These are phyloP conservation scores for Cyrtodaria siliqua DNA, from an alignment of 2,888 invertebrate genomes.

Conservation along the genomic window DNA sequence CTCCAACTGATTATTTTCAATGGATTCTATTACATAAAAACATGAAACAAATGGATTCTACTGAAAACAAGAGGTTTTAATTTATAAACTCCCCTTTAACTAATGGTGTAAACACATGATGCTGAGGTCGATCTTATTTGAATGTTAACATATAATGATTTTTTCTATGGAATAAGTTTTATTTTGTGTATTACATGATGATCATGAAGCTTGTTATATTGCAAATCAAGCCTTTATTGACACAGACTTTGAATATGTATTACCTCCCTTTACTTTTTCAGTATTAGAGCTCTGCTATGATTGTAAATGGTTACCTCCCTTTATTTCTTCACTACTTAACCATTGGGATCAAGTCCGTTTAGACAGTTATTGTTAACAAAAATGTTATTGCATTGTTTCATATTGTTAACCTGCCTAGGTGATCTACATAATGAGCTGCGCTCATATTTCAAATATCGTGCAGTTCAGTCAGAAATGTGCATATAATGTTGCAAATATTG, in stretches of 20 bases:
- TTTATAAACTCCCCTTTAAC: too few species aligned
- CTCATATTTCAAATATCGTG: constrained; percentile 6
- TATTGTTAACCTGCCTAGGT: not conserved
- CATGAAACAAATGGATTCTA: not conserved
- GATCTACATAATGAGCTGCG: constrained; percentile 5
- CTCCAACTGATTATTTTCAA: constrained; percentile 48
- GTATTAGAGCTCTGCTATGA: too few species aligned
- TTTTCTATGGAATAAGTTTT: too few species aligned
- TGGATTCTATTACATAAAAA: constrained; percentile 43
- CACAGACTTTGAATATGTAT: too few species aligned
- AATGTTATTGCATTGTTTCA: constrained; percentile 13
- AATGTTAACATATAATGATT: too few species aligned
- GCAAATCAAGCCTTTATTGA: too few species aligned
- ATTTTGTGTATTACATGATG: too few species aligned
- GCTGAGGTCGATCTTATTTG: too few species aligned
- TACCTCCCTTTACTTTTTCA: too few species aligned
- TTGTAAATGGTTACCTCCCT: constrained; percentile 30
- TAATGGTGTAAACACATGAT: too few species aligned
- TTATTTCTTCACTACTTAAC: constrained; percentile 20
- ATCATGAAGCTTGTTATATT: too few species aligned
- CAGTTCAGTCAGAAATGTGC: constrained; percentile 14
- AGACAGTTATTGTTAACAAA: constrained; percentile 30
- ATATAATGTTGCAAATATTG: constrained; percentile 35
- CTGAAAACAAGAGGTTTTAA: not conserved
- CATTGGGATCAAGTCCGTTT: constrained; percentile 24